Conservation (phyloP, 1,140 invertebrate species). For the Meloidogyne hapla region DNA sequence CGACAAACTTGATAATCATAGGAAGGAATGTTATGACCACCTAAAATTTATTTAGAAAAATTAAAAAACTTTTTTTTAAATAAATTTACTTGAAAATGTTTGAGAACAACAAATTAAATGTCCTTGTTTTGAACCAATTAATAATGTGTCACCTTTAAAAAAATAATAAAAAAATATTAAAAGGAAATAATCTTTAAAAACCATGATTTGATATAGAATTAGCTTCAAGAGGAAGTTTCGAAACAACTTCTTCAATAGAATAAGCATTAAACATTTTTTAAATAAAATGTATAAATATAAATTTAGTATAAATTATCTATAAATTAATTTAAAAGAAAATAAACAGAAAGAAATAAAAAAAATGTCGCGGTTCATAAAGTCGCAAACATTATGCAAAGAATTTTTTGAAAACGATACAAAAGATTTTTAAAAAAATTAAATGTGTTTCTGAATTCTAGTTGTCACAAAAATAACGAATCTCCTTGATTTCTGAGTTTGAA, state of each 20-base stretch:
- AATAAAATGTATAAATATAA: neutral
- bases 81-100: slow-evolving; percentile 9
- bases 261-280: slow-evolving; percentile 46
- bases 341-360: no score
- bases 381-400: no score
- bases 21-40: slow-evolving; percentile 28
- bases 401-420: no score
- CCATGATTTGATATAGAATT: slow-evolving; percentile 42
- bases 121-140: slow-evolving; percentile 47
- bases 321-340: no score
- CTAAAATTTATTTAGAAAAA: slow-evolving; percentile 1
- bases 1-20: slow-evolving; percentile 44
- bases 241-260: slow-evolving; percentile 46
- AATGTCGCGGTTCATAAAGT: no score
- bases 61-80: neutral
- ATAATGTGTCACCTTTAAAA: slow-evolving; percentile 47
- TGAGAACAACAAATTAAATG: slow-evolving; percentile 45
- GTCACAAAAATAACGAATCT: no score
- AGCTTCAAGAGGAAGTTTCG: slow-evolving; percentile 46
- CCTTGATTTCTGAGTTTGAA: no score
- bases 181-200: slow-evolving; percentile 26
- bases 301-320: no score
- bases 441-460: no score
- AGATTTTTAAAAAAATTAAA: no score
- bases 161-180: slow-evolving; percentile 23